These are phyloP conservation scores for Ophion obscuratus DNA, from an alignment of 2,888 invertebrate species.

Conservation along the genomic window DNA sequence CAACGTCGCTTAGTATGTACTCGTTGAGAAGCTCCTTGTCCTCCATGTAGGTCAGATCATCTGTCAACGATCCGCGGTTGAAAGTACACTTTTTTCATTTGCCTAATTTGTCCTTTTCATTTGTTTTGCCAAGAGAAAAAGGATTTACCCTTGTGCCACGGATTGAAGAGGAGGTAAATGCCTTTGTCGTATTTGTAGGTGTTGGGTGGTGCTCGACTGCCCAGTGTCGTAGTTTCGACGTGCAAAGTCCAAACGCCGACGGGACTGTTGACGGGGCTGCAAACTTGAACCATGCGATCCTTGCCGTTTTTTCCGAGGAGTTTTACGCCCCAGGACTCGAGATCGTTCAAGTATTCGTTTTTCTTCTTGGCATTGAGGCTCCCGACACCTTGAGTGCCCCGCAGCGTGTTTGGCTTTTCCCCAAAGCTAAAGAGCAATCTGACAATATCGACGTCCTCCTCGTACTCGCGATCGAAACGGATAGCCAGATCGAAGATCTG, in stretches of 20 bases:
- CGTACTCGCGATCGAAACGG: slow-evolving; percentile 87
- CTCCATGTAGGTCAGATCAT: slow-evolving; percentile 91
- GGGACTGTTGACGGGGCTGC: slow-evolving; percentile 87
- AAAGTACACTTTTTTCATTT: no score
- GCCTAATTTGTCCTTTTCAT: no score
- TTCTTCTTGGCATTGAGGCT: slow-evolving; percentile 76
- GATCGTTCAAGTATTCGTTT: slow-evolving; percentile 73
- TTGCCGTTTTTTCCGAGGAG: slow-evolving; percentile 77
- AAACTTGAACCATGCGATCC: slow-evolving; percentile 85
- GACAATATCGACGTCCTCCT: slow-evolving; percentile 87
- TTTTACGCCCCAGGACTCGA: slow-evolving; percentile 84
- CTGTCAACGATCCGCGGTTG: slow-evolving; percentile 82
- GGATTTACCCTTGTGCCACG: slow-evolving; percentile 90
- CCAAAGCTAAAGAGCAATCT: slow-evolving; percentile 89
- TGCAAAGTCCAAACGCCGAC: slow-evolving; percentile 89
- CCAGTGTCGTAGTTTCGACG: slow-evolving; percentile 86
- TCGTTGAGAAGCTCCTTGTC: slow-evolving; percentile 89
- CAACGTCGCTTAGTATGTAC: slow-evolving; percentile 92
- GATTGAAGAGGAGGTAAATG: slow-evolving; percentile 92
- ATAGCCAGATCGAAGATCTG: slow-evolving; percentile 89
- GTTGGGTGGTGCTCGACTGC: slow-evolving; percentile 81
- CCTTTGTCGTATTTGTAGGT: slow-evolving; percentile 88
- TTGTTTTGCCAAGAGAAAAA: neutral
- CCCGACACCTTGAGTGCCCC: slow-evolving; percentile 86
- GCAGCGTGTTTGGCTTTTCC: slow-evolving; percentile 85